Conservation (phyloP, 2,113 vertebrate species). For the Thamnophis sirtalis region DNA sequence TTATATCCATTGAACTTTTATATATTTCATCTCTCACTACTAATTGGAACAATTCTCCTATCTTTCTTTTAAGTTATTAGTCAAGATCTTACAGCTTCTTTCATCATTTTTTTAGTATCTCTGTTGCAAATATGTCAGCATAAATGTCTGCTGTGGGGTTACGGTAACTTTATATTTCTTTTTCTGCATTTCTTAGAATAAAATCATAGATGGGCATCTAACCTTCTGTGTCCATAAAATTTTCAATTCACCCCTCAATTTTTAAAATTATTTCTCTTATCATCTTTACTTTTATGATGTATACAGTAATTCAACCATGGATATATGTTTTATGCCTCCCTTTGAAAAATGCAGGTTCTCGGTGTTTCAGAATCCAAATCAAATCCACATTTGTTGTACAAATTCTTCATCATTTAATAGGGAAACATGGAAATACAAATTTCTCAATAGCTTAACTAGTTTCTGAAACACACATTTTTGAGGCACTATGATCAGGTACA, state of each 20-base stretch:
- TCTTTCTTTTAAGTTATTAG: no score
- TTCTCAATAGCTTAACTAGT: neutral
- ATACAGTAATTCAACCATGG: neutral
- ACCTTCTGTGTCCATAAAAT: neutral
- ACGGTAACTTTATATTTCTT: neutral
- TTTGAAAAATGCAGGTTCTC: neutral
- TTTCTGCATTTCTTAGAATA: neutral
- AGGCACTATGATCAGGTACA: neutral
- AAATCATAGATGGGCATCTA: neutral
- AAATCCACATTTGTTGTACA: neutral
- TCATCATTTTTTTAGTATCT: neutral
- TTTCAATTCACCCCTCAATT: neutral
- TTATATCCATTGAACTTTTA: no score
- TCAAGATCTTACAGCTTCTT: no score
- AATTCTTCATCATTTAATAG: neutral
- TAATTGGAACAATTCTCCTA: no score
- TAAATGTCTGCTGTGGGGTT: neutral
- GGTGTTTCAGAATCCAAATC: neutral
- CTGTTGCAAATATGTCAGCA: neutral
- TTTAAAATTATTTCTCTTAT: neutral
- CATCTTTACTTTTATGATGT: neutral
- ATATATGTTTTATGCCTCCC: neutral
- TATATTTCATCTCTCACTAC: no score
- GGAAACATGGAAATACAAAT: neutral
- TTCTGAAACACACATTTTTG: neutral